Evolutionary conservation across 53 echinoderm and acorn worm species (phyloP), one percentile per base, ranked within the genome.

Genomic region (Holothuria leucospilota): DNA sequence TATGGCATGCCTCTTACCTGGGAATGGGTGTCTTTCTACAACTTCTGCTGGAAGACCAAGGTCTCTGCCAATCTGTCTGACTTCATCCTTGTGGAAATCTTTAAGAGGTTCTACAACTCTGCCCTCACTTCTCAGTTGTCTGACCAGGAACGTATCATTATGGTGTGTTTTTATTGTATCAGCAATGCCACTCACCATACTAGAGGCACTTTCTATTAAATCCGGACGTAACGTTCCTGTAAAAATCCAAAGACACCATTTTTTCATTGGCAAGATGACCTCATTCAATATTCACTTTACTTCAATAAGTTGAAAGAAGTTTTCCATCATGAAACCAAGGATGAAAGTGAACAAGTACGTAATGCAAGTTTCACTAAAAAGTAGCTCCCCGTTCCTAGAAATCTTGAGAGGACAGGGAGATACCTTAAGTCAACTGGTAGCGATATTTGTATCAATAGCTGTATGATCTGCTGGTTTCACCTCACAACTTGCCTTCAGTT

Each of bases 51-150:
- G 98, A 79, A 97, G 92, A 56, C 98, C 98, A 2, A 97, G 88
- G 77, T 97, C 98, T 84, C 87, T 90, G 25, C 98, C 98, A 13
- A 97, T 86, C 8, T 88, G 90, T 18, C 94, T 77, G 21, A 93
- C 95, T 81, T 97, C 98, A 79, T 97, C 98, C 78, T 97, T 97
- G 39, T 97, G 98, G 82, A 97, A 97, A 86, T 97, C 98, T 51
- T 95, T 97, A 51, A 97, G 81, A 21, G 98, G 98, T 88, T 97
- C 98, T 10, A 97, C 95, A 23, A 97, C 98, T 29, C 90, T 86
- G 13, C 98, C 95, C 30, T 93, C 88, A 14, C 64, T 82, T 63
- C 95, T 85, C 5, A 97, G 90, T 59, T 97, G 98, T 21, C 98
- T 85, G 4, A 97, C 98, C 5, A 97, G 85, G 62, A 93, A 93